Conservation (phyloP, 37 sponge, comb jelly and placozoan species). For the Halisarca cf. caerulea region DNA sequence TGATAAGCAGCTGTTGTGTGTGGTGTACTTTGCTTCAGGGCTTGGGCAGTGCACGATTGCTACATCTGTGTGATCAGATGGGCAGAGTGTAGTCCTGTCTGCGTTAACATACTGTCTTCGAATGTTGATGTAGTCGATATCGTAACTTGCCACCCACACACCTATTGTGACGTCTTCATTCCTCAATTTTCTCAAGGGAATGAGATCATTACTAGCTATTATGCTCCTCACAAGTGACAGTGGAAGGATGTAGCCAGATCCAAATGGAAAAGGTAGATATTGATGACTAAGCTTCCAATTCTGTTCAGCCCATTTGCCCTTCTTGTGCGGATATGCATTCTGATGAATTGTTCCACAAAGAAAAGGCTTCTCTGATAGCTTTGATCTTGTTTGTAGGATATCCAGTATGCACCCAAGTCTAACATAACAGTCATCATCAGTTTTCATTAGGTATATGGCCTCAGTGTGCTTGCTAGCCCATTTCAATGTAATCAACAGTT, state of each 20-base stretch:
- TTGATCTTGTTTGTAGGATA: background rate
- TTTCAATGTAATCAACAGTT: background rate
- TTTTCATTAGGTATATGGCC: background rate
- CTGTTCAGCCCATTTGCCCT: background rate
- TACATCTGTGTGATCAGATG: too few species aligned
- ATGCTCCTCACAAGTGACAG: background rate
- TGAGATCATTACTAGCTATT: background rate
- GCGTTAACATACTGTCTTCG: background rate
- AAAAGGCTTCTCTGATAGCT: background rate
- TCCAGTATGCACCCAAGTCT: background rate
- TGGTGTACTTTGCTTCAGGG: too few species aligned
- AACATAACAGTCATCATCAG: slow-evolving; percentile 5
- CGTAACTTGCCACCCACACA: background rate
- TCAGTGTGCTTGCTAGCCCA: background rate
- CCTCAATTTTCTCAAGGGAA: background rate
- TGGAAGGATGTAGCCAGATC: background rate
- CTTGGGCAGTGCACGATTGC: too few species aligned
- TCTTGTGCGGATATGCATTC: background rate
- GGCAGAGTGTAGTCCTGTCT: too few species aligned
- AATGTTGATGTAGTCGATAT: background rate
- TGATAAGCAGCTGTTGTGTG: too few species aligned
- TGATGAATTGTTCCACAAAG: background rate
- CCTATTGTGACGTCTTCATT: slow-evolving; percentile 5
- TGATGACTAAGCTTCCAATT: background rate
- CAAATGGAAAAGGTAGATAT: background rate